Conservation (phyloP, 2,888 invertebrate genomes). For the Cryptosula pallasiana region DNA sequence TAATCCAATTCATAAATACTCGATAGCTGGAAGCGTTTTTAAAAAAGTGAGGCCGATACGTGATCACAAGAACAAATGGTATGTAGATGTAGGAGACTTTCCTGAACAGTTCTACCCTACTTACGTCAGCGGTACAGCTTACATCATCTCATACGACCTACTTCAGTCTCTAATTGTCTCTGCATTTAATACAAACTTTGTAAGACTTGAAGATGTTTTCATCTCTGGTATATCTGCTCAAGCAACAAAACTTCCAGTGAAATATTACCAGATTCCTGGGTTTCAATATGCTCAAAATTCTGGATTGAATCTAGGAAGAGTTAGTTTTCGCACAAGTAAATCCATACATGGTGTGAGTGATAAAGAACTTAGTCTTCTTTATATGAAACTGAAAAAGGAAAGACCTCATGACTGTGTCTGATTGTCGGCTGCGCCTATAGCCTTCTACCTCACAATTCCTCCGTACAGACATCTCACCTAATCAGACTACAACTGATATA, state of each 20-base stretch:
- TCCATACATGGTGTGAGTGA: neutral
- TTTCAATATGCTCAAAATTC: neutral
- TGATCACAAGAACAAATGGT: too few species aligned
- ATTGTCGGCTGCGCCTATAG: too few species aligned
- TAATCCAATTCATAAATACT: neutral
- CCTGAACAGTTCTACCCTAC: too few species aligned
- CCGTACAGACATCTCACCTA: too few species aligned
- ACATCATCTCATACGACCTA: neutral
- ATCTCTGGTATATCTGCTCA: neutral
- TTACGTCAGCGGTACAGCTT: too few species aligned
- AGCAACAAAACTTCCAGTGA: too few species aligned
- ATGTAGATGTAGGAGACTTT: neutral
- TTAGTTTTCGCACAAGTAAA: neutral
- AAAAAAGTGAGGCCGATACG: neutral
- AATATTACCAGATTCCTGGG: neutral
- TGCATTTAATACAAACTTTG: neutral
- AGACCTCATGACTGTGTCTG: too few species aligned
- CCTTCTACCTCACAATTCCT: too few species aligned
- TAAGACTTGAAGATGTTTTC: neutral
- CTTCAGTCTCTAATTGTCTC: neutral
- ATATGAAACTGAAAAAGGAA: neutral
- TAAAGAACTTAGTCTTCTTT: neutral
- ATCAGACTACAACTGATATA: too few species aligned
- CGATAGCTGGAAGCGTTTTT: neutral
- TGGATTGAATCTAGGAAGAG: neutral